Conservation (phyloP, 2,797 vertebrate genomes). For the Anisognathus igniventris region DNA sequence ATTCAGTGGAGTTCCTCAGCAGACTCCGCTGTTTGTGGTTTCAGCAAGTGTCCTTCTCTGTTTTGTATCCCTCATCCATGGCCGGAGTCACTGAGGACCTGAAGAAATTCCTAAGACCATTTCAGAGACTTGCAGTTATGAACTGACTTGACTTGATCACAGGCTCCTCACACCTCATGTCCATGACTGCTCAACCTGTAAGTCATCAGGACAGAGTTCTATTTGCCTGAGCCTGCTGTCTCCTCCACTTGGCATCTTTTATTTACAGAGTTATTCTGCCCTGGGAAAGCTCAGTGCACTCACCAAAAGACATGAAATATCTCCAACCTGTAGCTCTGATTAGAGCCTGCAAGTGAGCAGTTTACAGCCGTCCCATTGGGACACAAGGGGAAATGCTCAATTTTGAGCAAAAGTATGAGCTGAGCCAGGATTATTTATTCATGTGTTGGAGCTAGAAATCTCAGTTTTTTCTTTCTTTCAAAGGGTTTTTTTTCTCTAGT, state of each 20-base stretch:
- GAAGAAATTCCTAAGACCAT: background rate
- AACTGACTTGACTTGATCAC: background rate
- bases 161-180: background rate
- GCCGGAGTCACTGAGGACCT: background rate
- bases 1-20: background rate
- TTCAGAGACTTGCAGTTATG: background rate
- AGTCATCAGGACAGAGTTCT: background rate
- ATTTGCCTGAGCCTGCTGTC: background rate
- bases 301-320: background rate
- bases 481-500: background rate
- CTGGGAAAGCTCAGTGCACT: background rate
- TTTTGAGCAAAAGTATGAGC: background rate
- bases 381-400: background rate
- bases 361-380: background rate
- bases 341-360: background rate
- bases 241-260: background rate
- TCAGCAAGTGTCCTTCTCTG: background rate
- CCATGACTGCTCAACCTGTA: background rate
- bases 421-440: constrained; percentile 29
- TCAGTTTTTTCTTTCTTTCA: background rate
- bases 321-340: background rate
- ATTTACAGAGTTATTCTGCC: background rate
- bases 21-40: background rate
- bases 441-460: background rate
- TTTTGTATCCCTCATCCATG: background rate